phyloP scores from a whole-genome alignment of 2,797 vertebrate genomes.

The Periparus ater region DNA sequence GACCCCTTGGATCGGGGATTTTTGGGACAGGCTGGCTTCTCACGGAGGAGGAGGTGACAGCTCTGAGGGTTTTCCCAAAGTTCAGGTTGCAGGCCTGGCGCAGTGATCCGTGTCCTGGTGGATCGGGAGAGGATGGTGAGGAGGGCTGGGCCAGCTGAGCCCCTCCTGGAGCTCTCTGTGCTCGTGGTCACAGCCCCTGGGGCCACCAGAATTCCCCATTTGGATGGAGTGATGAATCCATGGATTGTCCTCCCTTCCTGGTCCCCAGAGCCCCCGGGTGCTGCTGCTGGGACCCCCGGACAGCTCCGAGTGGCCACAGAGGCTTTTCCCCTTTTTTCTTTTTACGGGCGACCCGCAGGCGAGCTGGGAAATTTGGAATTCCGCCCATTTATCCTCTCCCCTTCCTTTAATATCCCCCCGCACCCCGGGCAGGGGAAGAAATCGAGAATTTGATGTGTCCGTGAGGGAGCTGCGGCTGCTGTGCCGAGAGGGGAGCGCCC shows the following conservation, averaged over 20 bases:
- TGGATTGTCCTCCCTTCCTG: not conserved
- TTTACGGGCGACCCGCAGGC: not conserved
- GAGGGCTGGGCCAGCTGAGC: not conserved
- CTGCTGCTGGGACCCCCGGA: not conserved
- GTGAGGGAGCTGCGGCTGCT: not conserved
- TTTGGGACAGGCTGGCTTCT: not conserved
- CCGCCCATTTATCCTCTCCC: accelerated
- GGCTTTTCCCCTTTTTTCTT: not conserved
- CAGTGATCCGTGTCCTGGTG: accelerated
- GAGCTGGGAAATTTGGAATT: not conserved
- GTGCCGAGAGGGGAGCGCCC: slow-evolving; percentile 49
- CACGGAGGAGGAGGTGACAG: accelerated
- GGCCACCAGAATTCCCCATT: accelerated
- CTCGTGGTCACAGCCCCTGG: accelerated
- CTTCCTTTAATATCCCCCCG: not conserved
- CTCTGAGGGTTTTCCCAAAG: not conserved
- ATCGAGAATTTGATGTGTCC: not conserved
- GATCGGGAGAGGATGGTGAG: not conserved
- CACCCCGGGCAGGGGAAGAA: not conserved
- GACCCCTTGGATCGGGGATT: accelerated
- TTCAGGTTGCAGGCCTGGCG: not conserved
- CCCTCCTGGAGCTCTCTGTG: not conserved
- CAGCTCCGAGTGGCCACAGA: accelerated
- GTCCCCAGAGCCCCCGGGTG: not conserved
- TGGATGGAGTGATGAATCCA: accelerated